Evolutionary conservation across 2,113 vertebrate species (phyloP), one percentile per base, ranked within the genome.

Genomic region (Carassius gibelio): DNA sequence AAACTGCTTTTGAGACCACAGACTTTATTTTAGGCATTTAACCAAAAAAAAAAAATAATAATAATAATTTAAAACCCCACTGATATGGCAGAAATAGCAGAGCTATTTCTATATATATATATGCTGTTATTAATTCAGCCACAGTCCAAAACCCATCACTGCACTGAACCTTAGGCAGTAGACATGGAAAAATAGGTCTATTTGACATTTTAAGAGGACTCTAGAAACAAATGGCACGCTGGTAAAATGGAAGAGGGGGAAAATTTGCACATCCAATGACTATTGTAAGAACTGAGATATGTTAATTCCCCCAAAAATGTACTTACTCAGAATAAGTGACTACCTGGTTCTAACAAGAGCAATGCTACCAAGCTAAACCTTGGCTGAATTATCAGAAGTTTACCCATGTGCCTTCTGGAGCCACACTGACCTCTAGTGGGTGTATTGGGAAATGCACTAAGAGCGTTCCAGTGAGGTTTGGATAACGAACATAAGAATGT

Each of bases 391-490:
- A 15, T 26, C 38, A 48, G 13, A 19, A 30, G 72, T 87, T 87
- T 87, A 64, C 50, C 75, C 84, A 89, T 59, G 74, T 64, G 68
- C 13, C 36, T 15, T 78, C 64, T 50, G 26, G 5, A 3, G 4
- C 3, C 48, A 36, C 57, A 45, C 38, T 83, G 86, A 77, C 86
- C 87, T 81, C 90, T 92, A 64, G 85, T 88, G 92, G 88, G 5
- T 3, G 36, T 26, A 55, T 21, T 26, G 34, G 55, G n/a, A 42
- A 42, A 42, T 8, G 7, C 42, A 42, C 42, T 42, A 42, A 42
- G 7, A 42, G 42, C 42, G 42, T 42, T 42, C 42, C 42, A 42
- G 42, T 42, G 42, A 42, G 55, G n/a, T 76, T 48, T 66, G 69
- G 75, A 79, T 75, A 23, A 42, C 71, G 15, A 11, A 5, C 36